Base-by-base conservation (phyloP, 2,113 vertebrate species). In the Lichenostomus cassidix region DNA sequence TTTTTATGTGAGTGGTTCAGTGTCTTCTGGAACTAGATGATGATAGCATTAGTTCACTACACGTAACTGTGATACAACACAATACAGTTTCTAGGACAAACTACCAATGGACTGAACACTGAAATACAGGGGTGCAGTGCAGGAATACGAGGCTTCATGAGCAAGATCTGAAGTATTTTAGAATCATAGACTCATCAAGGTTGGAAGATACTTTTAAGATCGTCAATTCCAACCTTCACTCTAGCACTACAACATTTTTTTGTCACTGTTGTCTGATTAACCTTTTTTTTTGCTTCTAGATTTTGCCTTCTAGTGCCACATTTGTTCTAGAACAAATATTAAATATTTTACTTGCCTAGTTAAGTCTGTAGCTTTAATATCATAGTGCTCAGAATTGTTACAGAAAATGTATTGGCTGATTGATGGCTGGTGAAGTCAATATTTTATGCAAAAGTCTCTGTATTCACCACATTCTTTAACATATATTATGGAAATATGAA, bases 401-500 rank as follows among this genome's bases (percentile, higher is more conserved):
- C 11, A 31, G 27, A 29, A 77, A 78, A 59, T 9, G 1, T 28
- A 6, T 37, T 64, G 79, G 22, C 60, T 55, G 29, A 19, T 0
- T 10, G 56, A 52, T 9, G 27, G n/a, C 59, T 68, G 28, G 5
- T 19, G 5, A 67, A 67, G 18, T 55, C 23, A 23, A 2, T 53
- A 23, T 44, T 64, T 46, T 28, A 31, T 10, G 25, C 22, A 41
- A 15, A 76, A 47, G 5, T 15, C 5, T 75, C 33, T 14, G 6
- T 14, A 18, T 65, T 53, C 31, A 9, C n/a, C 28, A 42, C 10
- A 3, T 7, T 50, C 80, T 64, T 21, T 6, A 47, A 39, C 0
- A 3, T 12, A 0, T 11, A 7, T 31, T 64, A 20, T 3, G 31
- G 37, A 44, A 81, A 31, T 12, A 53, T 0, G 1, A 31, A 20